Percentiles rank a stretch among this genome's conserved stretches.
These are phyloP conservation scores for Epinotia nisella DNA, from an alignment of 2,888 invertebrate species.

Conservation along the genomic window DNA sequence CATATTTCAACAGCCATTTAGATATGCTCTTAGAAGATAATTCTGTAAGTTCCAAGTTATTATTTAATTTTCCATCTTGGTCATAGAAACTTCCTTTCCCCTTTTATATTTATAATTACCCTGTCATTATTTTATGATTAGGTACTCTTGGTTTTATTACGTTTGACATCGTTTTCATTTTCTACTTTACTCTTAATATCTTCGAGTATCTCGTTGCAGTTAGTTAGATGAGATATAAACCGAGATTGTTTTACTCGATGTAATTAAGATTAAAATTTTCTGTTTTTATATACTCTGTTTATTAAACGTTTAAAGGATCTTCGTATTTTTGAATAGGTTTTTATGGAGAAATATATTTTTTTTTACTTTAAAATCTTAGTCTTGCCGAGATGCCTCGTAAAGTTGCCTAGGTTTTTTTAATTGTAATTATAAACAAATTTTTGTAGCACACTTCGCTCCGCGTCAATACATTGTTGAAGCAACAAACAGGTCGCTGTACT, in stretches of 20 bases:
- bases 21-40: slow-evolving; percentile 11
- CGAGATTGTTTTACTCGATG: background rate
- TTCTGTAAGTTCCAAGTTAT: slow-evolving; percentile 8
- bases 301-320: too few relatives aligned
- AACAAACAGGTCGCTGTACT: slow-evolving; percentile 12
- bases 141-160: slow-evolving; percentile 36
- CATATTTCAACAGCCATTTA: slow-evolving; percentile 11
- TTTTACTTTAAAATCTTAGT: too few relatives aligned
- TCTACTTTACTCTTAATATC: slow-evolving; percentile 13
- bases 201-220: background rate
- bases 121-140: slow-evolving; percentile 25
- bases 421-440: background rate
- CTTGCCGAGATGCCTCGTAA: too few relatives aligned
- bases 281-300: background rate
- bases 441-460: background rate
- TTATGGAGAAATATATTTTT: too few relatives aligned
- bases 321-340: too few relatives aligned
- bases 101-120: slow-evolving; percentile 30
- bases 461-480: slow-evolving; percentile 8
- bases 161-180: slow-evolving; percentile 23
- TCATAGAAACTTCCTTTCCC: slow-evolving; percentile 21
- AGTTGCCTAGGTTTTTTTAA: too few relatives aligned
- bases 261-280: background rate
- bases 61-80: slow-evolving; percentile 18
- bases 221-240: background rate